Percentiles rank a stretch among this genome's conserved stretches.
Conservation (phyloP, 1,140 invertebrate genomes). For the Samia ricini region DNA sequence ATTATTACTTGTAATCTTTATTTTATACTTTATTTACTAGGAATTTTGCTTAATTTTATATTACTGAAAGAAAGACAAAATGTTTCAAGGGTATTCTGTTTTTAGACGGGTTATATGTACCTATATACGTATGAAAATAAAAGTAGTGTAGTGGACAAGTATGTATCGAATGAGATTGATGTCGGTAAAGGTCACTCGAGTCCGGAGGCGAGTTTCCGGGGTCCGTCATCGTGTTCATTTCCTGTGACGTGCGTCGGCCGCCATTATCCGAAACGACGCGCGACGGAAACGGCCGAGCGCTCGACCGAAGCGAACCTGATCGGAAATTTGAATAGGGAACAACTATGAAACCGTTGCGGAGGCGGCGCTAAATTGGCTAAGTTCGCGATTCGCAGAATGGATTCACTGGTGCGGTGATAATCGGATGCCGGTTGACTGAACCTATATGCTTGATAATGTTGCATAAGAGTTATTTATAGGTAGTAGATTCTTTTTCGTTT, state of each 20-base stretch:
- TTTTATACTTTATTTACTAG: too few relatives aligned
- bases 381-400: slow-evolving; percentile 7
- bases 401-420: neutral
- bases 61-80: too few relatives aligned
- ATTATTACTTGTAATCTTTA: too few relatives aligned
- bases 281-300: slow-evolving; percentile 39
- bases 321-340: slow-evolving; percentile 40
- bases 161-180: neutral
- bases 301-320: slow-evolving; percentile 20
- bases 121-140: neutral
- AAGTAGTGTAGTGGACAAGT: too few relatives aligned
- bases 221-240: slow-evolving; percentile 39
- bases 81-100: too few relatives aligned
- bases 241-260: slow-evolving; percentile 27
- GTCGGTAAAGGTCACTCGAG: slow-evolving; percentile 16
- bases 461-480: neutral
- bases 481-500: too few relatives aligned
- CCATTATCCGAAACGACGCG: slow-evolving; percentile 23
- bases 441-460: neutral
- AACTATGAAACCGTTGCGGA: slow-evolving; percentile 15
- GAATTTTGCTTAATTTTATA: too few relatives aligned
- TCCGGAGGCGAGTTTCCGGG: slow-evolving; percentile 28
- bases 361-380: slow-evolving; percentile 6
- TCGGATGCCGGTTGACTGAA: neutral
- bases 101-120: too few relatives aligned